Base-by-base conservation (phyloP, 2,888 invertebrate species). In the Eupithecia centaureata region DNA sequence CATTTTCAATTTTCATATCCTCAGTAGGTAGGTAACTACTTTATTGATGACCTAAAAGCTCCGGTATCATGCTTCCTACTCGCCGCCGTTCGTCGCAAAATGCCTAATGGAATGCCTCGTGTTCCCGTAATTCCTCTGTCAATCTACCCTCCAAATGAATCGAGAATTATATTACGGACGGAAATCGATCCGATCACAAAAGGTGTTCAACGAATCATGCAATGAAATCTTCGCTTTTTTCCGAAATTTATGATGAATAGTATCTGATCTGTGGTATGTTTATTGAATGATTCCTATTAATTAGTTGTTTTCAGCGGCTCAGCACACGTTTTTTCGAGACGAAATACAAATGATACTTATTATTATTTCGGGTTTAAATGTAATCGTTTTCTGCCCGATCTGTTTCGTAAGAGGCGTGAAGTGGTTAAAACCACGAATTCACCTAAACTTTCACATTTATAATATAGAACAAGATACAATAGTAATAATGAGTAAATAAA, bases 91-190 rank as follows among this genome's bases (percentile, higher is more conserved):
- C 33, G 33, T 35, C 33, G 7, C 27, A 13, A n/a, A 35, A 62
- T 33, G 33, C 52, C n/a, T 63, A 65, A 59, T 62, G 62, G 58
- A 68, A 65, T 58, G 58, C 28, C 64, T 65, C 61, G 54, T 54
- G 65, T 28, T 65, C 61, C 64, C 63, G 58, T 65, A 65, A 68
- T 68, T 54, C 58, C 58, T 54, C 57, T 61, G 68, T 65, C 65
- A 65, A 58, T 65, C 65, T 15, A 32, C 61, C 58, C 58, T 54
- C 56, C 33, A 25, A 68, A 65, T 65, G 59, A 59, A 65, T 65
- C 68, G 51, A 32, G 65, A 67, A 68, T 68, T 68, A 68, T 59
- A 68, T 68, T 65, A 65, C 38, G 18, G 25, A 30, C 52, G 22
- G 42, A 51, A 61, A 65, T 54, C 54, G 65, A 68, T 65, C 33